These are phyloP conservation scores for Mythimna ferrago DNA, from an alignment of 2,888 invertebrate genomes.

Conservation along the genomic window DNA sequence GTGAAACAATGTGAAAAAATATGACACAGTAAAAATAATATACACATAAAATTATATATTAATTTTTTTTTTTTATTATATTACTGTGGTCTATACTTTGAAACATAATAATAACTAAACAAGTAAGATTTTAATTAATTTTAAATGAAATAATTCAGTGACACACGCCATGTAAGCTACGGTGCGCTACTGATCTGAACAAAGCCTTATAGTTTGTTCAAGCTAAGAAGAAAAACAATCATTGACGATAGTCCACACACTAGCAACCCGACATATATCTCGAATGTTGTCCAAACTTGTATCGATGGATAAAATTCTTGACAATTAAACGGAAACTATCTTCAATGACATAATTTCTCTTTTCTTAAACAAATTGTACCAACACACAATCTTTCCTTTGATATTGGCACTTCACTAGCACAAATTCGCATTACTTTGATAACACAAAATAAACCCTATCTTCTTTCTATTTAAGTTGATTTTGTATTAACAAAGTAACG, in stretches of 20 bases:
- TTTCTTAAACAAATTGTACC: slow-evolving; percentile 21
- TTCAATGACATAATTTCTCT: slow-evolving; percentile 9
- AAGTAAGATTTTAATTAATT: no score
- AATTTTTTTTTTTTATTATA: no score
- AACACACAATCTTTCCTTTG: slow-evolving; percentile 4
- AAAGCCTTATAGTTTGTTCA: slow-evolving; percentile 26
- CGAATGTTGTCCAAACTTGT: slow-evolving; percentile 6
- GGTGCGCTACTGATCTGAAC: slow-evolving; percentile 26
- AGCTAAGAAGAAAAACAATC: slow-evolving; percentile 21
- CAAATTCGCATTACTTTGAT: not conserved
- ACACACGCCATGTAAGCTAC: slow-evolving; percentile 14
- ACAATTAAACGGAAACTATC: not conserved
- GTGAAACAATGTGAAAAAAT: no score
- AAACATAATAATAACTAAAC: no score
- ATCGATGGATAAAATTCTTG: slow-evolving; percentile 12
- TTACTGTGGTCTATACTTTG: no score
- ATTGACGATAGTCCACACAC: not conserved
- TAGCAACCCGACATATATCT: not conserved
- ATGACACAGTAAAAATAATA: no score
- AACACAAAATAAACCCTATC: slow-evolving; percentile 11
- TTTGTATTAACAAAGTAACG: slow-evolving; percentile 4
- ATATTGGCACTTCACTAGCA: not conserved
- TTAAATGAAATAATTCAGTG: slow-evolving; percentile 2
- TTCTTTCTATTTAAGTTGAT: not conserved
- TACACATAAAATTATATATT: no score